These are phyloP conservation scores for Elaphurus davidianus DNA, from an alignment of 2,113 vertebrate species.

Conservation along the genomic window DNA sequence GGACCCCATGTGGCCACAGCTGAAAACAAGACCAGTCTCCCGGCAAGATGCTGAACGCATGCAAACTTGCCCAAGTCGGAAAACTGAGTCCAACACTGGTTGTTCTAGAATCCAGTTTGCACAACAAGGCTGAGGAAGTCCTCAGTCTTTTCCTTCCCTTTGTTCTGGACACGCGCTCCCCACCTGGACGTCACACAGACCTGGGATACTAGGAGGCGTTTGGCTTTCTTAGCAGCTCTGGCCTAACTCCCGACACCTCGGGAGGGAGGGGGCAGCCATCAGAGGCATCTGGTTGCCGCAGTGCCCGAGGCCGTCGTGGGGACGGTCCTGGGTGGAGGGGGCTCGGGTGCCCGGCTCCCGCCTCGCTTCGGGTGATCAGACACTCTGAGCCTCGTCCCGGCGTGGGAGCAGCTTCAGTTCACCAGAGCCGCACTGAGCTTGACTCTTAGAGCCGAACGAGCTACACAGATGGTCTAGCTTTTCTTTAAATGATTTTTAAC, in stretches of 20 bases:
- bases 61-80: background rate
- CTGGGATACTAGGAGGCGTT: background rate
- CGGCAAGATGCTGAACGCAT: accelerated
- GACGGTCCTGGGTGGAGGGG: accelerated
- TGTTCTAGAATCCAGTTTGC: background rate
- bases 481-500: background rate
- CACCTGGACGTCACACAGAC: accelerated
- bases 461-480: background rate
- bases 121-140: background rate
- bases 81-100: background rate
- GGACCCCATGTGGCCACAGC: background rate
- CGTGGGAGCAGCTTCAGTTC: background rate
- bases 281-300: accelerated
- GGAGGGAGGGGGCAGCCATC: accelerated
- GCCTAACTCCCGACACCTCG: accelerated
- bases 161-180: background rate
- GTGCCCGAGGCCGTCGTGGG: accelerated
- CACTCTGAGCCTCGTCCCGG: accelerated
- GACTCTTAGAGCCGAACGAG: background rate
- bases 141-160: background rate
- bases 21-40: background rate
- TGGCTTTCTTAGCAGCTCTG: background rate
- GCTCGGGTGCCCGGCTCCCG: background rate
- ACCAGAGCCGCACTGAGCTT: accelerated
- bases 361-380: accelerated